Base-by-base conservation (phyloP, 2,888 invertebrate genomes). In the Caenorhabditis panamensis region DNA sequence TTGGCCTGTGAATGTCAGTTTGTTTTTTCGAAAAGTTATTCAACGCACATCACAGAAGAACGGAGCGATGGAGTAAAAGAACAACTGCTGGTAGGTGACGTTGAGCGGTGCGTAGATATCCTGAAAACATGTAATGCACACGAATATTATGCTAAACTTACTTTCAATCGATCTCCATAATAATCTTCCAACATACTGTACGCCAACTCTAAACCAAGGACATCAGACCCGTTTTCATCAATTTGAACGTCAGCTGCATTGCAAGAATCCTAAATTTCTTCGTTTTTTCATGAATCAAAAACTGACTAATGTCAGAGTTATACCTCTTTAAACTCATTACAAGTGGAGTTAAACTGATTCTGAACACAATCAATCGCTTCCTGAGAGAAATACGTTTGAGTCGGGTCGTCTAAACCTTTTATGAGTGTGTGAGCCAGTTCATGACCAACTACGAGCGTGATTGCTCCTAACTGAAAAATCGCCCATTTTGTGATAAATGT, bases 11-110 rank as follows among this genome's bases (percentile, higher is more conserved):
- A n/a, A n/a, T n/a, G n/a, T 31, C 31, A 31, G 4, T 31, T 31
- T 31, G 31, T 4, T 6, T 31, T 9, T n/a, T n/a, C n/a, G n/a
- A 31, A 31, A 31, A 6, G 9, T 6, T 31, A 9, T 31, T 31
- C 9, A 6, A 6, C 31, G 4, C 9, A 31, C 31, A 31, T 31
- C 31, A 31, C 31, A 31, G 31, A 31, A 31, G 31, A 31, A 31
- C 9, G 31, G 31, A 31, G 9, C 31, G 5, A 31, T 31, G 31
- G 53, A 54, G n/a, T 54, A 54, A 16, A 54, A 54, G n/a, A 54
- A 54, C 26, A 54, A 26, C 26, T 54, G 53, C 53, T 54, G 53
- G 16, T 54, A 11, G 2, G 53, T 54, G 1, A 54, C 53, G 53
- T 54, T 54, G 8, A 54, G 13, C 2, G 24, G 26, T 4, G 3